These are phyloP conservation scores for Acanthisitta chloris DNA, from an alignment of 2,113 vertebrate genomes.

Conservation along the genomic window DNA sequence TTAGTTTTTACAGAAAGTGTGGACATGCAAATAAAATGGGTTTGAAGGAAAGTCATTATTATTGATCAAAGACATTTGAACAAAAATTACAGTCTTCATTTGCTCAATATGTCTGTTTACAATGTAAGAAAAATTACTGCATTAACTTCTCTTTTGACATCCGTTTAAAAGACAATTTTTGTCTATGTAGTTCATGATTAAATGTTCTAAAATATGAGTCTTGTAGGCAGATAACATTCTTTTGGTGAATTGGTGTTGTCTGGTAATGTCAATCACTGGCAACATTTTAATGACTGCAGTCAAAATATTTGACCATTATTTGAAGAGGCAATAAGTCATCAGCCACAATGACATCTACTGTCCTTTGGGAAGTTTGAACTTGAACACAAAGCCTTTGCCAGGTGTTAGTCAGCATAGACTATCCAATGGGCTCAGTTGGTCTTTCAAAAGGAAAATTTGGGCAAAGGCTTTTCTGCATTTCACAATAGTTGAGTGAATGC, in stretches of 20 bases:
- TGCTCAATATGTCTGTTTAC: neutral
- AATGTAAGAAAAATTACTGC: neutral
- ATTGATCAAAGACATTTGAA: neutral
- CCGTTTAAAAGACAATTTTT: neutral
- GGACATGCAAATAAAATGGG: neutral
- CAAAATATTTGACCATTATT: neutral
- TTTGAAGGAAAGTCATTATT: neutral
- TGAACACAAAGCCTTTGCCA: neutral
- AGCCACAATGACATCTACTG: fast-evolving
- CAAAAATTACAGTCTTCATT: neutral
- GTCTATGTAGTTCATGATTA: neutral
- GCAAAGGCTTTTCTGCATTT: neutral
- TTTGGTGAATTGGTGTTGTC: neutral
- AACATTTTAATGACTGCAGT: neutral
- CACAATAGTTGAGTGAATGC: neutral
- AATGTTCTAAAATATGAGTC: neutral
- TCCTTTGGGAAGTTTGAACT: neutral
- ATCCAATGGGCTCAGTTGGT: neutral
- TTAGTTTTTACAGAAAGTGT: neutral
- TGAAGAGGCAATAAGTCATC: neutral
- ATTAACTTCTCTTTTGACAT: neutral
- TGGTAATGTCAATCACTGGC: neutral
- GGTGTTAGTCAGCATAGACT: neutral
- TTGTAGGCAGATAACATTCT: neutral
- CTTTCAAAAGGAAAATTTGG: neutral